phyloP scores from a whole-genome alignment of 2,888 invertebrate species.

The Athripsodes cinereus region DNA sequence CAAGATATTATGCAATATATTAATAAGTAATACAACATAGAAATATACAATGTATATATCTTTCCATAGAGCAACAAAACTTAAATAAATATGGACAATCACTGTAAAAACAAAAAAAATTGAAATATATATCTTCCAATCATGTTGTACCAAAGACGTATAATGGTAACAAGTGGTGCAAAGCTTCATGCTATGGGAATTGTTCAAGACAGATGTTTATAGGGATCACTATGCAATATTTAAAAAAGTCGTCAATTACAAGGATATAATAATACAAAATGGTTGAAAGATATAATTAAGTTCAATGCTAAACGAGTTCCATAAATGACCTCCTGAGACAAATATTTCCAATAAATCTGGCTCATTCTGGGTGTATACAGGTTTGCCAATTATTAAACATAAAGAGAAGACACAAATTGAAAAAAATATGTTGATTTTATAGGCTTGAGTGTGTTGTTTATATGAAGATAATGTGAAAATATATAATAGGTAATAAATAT shows the following conservation, averaged over 20 bases:
- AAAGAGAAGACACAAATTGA: not conserved
- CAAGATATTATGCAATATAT: too few relatives aligned
- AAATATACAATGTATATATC: not conserved
- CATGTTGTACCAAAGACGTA: not conserved
- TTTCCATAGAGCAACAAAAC: too few relatives aligned
- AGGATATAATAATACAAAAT: too few relatives aligned
- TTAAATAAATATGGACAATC: not conserved
- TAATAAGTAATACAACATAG: not conserved
- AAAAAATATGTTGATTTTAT: conserved; percentile 4
- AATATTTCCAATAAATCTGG: not conserved
- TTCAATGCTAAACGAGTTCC: too few relatives aligned
- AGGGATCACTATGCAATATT: not conserved
- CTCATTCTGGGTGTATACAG: conserved; percentile 1
- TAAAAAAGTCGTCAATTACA: not conserved
- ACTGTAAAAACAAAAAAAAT: not conserved
- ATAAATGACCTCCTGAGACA: too few relatives aligned
- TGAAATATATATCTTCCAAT: not conserved
- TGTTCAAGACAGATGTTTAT: not conserved
- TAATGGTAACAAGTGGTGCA: not conserved
- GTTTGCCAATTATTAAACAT: not conserved
- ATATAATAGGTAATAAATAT: conserved; percentile 37
- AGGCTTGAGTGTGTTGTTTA: conserved; percentile 16
- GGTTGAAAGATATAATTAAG: not conserved
- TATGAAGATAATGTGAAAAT: conserved; percentile 24
- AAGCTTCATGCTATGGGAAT: not conserved